Conservation (phyloP, 2,113 vertebrate genomes). For the Mustelus asterias region DNA sequence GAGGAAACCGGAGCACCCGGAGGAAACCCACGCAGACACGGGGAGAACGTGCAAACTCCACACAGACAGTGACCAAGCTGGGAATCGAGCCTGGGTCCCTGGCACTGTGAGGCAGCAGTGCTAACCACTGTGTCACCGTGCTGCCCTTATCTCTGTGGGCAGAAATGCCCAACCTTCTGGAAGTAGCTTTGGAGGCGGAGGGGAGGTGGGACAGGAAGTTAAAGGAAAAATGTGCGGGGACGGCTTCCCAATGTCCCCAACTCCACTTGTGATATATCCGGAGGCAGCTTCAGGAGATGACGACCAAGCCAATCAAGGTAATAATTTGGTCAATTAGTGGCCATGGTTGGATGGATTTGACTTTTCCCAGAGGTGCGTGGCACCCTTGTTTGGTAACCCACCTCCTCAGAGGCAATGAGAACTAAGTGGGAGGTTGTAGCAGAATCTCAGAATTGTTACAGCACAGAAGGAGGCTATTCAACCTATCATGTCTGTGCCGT, state of each 20-base stretch:
- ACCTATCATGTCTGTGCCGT: too few relatives aligned
- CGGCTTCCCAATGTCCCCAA: neutral
- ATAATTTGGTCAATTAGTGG: neutral
- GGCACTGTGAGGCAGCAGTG: too few relatives aligned
- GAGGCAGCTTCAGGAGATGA: neutral
- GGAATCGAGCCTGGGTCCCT: too few relatives aligned
- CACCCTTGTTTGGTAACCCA: neutral
- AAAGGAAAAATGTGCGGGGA: neutral
- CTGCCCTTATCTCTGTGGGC: neutral
- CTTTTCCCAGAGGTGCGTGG: neutral
- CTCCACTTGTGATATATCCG: neutral
- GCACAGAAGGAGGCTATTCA: too few relatives aligned
- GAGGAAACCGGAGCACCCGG: too few relatives aligned
- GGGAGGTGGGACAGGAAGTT: neutral
- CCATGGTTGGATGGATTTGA: neutral
- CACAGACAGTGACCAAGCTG: too few relatives aligned
- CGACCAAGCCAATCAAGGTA: neutral
- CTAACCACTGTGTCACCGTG: too few relatives aligned
- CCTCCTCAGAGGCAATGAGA: neutral
- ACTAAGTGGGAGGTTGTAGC: neutral
- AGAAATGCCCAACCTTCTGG: neutral
- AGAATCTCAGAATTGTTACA: too few relatives aligned
- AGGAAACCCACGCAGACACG: too few relatives aligned
- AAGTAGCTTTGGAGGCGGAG: neutral
- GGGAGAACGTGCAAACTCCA: too few relatives aligned